Evolutionary conservation across 1,140 invertebrate genomes (phyloP).

Genomic region (Cotesia typhae): DNA sequence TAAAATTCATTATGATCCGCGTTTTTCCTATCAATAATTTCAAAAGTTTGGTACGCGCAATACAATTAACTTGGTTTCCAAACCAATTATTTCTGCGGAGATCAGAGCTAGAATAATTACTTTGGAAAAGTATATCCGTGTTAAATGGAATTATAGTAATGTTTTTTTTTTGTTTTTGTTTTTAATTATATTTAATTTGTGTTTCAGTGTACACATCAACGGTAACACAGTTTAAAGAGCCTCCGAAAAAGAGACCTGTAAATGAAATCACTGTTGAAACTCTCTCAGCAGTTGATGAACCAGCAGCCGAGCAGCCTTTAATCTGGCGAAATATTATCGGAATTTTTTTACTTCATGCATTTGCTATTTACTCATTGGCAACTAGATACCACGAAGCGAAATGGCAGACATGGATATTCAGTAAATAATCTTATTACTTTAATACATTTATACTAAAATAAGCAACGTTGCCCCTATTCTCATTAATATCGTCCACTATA

Average conservation of each 20-base stretch:
- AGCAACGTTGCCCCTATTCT: too few species aligned
- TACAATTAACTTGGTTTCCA: too few species aligned
- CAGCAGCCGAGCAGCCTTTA: constrained; percentile 46
- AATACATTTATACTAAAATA: background rate
- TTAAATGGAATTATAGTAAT: background rate
- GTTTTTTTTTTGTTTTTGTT: background rate
- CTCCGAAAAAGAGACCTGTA: constrained; percentile 32
- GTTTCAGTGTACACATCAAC: constrained; percentile 50
- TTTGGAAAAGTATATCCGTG: background rate
- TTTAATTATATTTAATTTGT: constrained; percentile 21
- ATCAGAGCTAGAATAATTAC: background rate
- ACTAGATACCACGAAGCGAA: constrained; percentile 44
- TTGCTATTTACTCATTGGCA: constrained; percentile 49
- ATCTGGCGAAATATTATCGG: constrained; percentile 59
- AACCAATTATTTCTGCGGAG: too few species aligned
- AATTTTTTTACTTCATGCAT: constrained; percentile 50
- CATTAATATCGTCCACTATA: too few species aligned
- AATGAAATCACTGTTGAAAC: constrained; percentile 38
- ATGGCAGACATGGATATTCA: constrained; percentile 57
- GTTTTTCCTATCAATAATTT: too few species aligned
- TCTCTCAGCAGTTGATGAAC: constrained; percentile 33
- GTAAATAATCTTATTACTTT: constrained; percentile 46
- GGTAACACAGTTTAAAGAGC: constrained; percentile 51
- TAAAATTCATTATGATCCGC: background rate
- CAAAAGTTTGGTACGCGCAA: too few species aligned